Evolutionary conservation across 2,113 vertebrate genomes (phyloP), one percentile per base, ranked within the genome.

Genomic region (Eubucco bourcierii): DNA sequence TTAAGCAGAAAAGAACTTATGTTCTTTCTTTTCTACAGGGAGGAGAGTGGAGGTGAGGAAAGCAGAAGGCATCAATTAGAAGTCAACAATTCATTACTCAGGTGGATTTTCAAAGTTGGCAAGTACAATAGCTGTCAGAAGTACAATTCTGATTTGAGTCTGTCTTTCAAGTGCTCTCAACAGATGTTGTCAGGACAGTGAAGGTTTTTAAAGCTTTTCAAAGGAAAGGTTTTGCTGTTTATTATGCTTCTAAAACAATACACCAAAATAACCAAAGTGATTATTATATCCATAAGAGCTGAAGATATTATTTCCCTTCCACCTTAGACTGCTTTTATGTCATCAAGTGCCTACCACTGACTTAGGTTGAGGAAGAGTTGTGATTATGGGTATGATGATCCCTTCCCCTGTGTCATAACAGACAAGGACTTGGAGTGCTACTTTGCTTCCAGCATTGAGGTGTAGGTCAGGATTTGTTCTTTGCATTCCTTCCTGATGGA

Each of bases 121-220:
- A 95, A 90, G 80, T 95, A 70, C 50, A 33, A 95, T 95, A 96
- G 67, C 88, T 84, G 37, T 59, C 78, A 95, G 84, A 78, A 95
- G 87, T 91, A 66, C 46, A 76, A 28, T 85, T 95, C 91, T 79
- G 94, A 93, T 84, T 29, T 65, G 56, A 85, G 46, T 59, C 15
- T 88, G 73, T 77, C 84, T 95, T 95, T 88, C 72, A 86, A 78
- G 70, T 79, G 24, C 78, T 95, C 71, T 94, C 93, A 86, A 72
- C 92, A 91, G 93, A 84, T 70, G 56, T 92, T 91, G 19, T 60
- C 74, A 75, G 80, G 93, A 94, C 76, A 95, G 71, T 84, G 88
- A 73, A 96, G 67, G 16, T 56, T 92, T 87, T 63, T 37, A 63
- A 93, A 90, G 50, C 18, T 91, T 95, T 88, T 81, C 28, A n/a